These are phyloP conservation scores for Anas platyrhynchos DNA, from an alignment of 2,113 vertebrate genomes.

Conservation along the genomic window DNA sequence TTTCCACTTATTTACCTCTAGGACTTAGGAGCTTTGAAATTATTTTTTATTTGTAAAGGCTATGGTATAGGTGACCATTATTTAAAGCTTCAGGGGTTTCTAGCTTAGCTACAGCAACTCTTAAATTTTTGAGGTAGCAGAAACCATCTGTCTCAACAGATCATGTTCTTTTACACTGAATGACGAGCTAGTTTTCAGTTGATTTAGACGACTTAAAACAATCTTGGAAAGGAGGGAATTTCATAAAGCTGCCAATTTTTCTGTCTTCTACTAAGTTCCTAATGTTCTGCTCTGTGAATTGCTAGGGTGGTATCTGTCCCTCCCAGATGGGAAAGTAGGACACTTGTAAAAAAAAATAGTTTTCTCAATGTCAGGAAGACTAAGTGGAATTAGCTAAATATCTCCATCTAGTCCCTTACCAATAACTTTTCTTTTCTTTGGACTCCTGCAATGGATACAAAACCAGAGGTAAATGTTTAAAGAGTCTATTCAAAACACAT, in stretches of 20 bases:
- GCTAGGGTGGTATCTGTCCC: constrained; percentile 13
- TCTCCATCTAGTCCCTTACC: neutral
- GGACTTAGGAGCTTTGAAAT: neutral
- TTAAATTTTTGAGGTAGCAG: constrained; percentile 39
- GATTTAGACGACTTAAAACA: constrained; percentile 37
- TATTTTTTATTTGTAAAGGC: neutral
- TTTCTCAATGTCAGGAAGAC: constrained; percentile 14
- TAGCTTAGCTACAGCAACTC: neutral
- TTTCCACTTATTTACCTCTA: neutral
- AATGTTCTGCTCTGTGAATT: constrained; percentile 23
- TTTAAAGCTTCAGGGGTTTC: neutral
- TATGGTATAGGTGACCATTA: neutral
- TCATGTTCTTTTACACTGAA: constrained; percentile 62
- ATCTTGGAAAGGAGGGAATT: constrained; percentile 52
- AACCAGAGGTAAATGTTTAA: neutral
- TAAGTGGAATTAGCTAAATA: neutral
- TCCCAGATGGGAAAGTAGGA: constrained; percentile 44
- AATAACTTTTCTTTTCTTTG: neutral
- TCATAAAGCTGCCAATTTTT: constrained; percentile 59
- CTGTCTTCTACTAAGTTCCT: constrained; percentile 31
- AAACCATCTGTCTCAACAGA: constrained; percentile 67
- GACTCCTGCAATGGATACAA: neutral
- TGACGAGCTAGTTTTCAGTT: constrained; percentile 15
- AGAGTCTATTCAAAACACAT: neutral
- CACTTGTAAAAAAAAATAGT: neutral